These are phyloP conservation scores for Xiphophorus couchianus DNA, from an alignment of 2,113 vertebrate species.

Conservation along the genomic window DNA sequence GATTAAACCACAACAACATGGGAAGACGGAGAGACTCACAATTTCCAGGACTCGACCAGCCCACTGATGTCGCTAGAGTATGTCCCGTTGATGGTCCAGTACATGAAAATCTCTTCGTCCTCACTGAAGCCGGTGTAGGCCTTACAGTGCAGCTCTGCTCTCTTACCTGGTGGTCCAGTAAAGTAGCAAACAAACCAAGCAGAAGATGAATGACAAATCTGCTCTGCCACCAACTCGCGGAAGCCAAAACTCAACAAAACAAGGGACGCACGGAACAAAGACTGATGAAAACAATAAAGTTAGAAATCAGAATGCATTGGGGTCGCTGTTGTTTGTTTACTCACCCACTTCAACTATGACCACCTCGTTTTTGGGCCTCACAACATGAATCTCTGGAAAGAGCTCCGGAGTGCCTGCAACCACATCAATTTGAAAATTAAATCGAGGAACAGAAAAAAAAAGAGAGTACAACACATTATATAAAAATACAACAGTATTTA, in stretches of 20 bases:
- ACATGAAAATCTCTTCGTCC: background rate
- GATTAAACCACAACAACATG: background rate
- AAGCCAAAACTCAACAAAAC: too few species aligned
- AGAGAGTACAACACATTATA: too few species aligned
- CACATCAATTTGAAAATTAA: background rate
- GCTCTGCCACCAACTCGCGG: too few species aligned
- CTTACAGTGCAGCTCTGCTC: constrained; percentile 47
- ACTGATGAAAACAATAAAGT: too few species aligned
- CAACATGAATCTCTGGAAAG: constrained; percentile 28
- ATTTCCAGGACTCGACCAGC: background rate
- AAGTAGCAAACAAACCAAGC: background rate
- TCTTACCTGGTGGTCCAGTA: constrained; percentile 30
- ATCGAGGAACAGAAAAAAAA: too few species aligned
- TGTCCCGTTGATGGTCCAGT: constrained; percentile 39
- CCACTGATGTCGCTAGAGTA: background rate
- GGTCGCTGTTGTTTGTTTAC: constrained; percentile 22
- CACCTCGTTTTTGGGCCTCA: constrained; percentile 42
- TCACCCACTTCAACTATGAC: constrained; percentile 63
- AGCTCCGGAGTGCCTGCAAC: constrained; percentile 1
- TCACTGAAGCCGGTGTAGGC: constrained; percentile 46
- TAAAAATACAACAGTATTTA: too few species aligned
- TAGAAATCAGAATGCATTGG: background rate
- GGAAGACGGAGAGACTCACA: constrained; percentile 42
- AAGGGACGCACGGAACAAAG: too few species aligned
- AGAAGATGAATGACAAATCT: background rate